Percentiles rank a stretch among this genome's conserved stretches.
Evolutionary conservation across 2,888 invertebrate genomes (phyloP).

Genomic region (Pteria penguin): DNA sequence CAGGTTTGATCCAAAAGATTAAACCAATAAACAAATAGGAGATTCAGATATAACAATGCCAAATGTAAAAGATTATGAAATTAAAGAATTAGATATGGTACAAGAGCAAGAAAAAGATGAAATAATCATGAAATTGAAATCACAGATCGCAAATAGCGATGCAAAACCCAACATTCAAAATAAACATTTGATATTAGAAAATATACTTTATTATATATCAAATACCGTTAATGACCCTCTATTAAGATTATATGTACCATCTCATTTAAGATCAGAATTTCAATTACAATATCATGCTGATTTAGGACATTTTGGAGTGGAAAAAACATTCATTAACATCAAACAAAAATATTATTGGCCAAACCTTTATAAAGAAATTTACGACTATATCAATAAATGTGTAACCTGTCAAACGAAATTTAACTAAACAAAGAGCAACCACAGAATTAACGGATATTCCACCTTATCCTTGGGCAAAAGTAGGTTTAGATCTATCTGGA

Average conservation of each 20-base stretch:
- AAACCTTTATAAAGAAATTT: constrained; percentile 35
- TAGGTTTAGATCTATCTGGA: constrained; percentile 37
- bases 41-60: neutral
- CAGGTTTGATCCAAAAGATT: neutral
- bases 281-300: constrained; percentile 31
- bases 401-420: constrained; percentile 36
- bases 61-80: neutral
- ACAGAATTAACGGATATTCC: constrained; percentile 49
- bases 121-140: neutral
- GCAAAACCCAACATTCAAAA: neutral
- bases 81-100: constrained; percentile 5
- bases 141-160: neutral
- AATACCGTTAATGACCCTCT: constrained; percentile 24
- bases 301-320: too few species aligned
- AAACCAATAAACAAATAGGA: neutral
- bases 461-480: constrained; percentile 44
- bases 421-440: constrained; percentile 27
- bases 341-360: constrained; percentile 46
- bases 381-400: constrained; percentile 29
- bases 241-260: constrained; percentile 25
- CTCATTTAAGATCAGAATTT: constrained; percentile 13
- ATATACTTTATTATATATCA: constrained; percentile 32
- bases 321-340: constrained; percentile 37
- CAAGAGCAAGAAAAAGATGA: constrained; percentile 32
- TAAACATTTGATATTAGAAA: constrained; percentile 16